phyloP scores from a whole-genome alignment of 2,888 invertebrate species.

The Drosophila nr. fundita region DNA sequence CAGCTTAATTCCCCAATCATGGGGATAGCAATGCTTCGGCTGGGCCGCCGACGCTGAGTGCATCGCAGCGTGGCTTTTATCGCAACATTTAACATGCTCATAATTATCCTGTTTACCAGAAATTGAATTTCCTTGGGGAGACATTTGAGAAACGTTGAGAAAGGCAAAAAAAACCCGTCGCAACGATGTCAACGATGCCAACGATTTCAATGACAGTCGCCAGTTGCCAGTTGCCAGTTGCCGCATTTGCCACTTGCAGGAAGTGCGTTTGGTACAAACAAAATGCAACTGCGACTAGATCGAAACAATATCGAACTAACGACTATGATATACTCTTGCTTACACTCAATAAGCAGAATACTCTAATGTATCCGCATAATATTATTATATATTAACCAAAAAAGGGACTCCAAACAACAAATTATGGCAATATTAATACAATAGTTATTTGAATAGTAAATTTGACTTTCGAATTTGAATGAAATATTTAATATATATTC shows the following conservation, averaged over 20 bases:
- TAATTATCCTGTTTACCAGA: constrained; percentile 81
- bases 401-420: background rate
- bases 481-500: background rate
- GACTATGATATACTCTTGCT: constrained; percentile 18
- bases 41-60: constrained; percentile 39
- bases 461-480: background rate
- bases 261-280: constrained; percentile 55
- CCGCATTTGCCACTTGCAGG: constrained; percentile 45
- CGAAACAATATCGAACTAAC: background rate
- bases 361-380: background rate
- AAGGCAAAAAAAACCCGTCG: constrained; percentile 25
- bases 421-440: background rate
- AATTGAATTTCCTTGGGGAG: constrained; percentile 79
- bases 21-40: constrained; percentile 41
- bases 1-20: constrained; percentile 79
- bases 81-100: constrained; percentile 82
- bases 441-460: background rate
- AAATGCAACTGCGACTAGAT: constrained; percentile 46
- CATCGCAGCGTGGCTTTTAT: constrained; percentile 81
- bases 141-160: constrained; percentile 44
- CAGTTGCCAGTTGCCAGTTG: constrained; percentile 54
- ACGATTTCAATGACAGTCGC: constrained; percentile 63
- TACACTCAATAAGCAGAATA: background rate
- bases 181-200: constrained; percentile 65
- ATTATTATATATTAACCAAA: background rate